These are phyloP conservation scores for Heliocidaris tuberculata DNA, from an alignment of 35 echinoderm and acorn worm genomes.

Conservation along the genomic window DNA sequence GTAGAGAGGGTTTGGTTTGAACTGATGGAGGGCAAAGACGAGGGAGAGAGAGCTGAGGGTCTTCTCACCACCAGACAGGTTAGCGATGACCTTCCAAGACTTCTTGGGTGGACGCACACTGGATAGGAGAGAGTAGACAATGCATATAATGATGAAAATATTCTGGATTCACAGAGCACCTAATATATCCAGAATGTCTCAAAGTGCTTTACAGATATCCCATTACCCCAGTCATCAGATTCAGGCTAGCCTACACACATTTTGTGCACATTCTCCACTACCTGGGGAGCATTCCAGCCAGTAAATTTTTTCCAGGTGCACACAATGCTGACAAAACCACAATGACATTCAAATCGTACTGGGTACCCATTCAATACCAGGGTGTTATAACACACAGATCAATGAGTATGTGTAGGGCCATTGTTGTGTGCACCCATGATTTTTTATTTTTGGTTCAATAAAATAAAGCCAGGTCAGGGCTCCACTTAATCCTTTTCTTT, in stretches of 20 bases:
- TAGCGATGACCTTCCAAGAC: slow-evolving; percentile 92
- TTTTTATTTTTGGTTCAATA: too few species aligned
- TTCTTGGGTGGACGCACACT: slow-evolving; percentile 98
- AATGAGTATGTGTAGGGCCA: too few species aligned
- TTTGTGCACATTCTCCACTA: not conserved
- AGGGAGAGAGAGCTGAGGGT: slow-evolving; percentile 92
- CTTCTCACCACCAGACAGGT: slow-evolving; percentile 96
- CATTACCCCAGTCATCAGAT: not conserved
- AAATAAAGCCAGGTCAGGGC: too few species aligned
- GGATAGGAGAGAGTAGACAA: not conserved
- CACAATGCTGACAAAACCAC: too few species aligned
- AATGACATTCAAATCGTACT: too few species aligned
- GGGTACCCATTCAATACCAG: too few species aligned
- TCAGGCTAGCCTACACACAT: not conserved
- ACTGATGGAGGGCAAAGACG: slow-evolving; percentile 97
- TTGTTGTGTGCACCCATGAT: too few species aligned
- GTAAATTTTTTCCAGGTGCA: too few species aligned
- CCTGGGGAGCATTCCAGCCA: too few species aligned
- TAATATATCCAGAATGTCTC: not conserved
- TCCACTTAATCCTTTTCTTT: too few species aligned
- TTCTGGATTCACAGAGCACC: not conserved
- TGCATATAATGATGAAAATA: not conserved
- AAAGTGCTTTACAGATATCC: not conserved
- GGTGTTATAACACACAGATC: too few species aligned
- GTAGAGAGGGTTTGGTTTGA: slow-evolving; percentile 93